Percentiles rank a stretch among this genome's conserved stretches.
These are phyloP conservation scores for Cheilosia soror DNA, from an alignment of 2,888 invertebrate genomes.

Conservation along the genomic window DNA sequence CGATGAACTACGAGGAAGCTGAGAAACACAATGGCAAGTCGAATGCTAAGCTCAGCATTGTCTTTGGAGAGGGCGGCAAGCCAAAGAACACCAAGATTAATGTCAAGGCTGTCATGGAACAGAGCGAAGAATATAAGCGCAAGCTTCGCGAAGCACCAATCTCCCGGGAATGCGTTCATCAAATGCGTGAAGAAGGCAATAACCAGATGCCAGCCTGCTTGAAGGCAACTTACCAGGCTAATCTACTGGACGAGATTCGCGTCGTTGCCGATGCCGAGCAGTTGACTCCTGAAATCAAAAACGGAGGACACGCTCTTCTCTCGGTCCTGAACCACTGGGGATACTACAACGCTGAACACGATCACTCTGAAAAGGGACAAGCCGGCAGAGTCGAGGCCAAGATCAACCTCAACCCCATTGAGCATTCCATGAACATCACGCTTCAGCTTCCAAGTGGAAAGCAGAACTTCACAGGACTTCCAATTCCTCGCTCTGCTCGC, in stretches of 20 bases:
- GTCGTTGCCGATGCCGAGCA: conserved; percentile 85
- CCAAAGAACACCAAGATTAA: conserved; percentile 81
- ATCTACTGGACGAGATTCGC: conserved; percentile 85
- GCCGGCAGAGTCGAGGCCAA: conserved; percentile 84
- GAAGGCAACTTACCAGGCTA: conserved; percentile 85
- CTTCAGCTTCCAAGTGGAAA: conserved; percentile 83
- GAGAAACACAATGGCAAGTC: conserved; percentile 85
- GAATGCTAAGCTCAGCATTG: conserved; percentile 84
- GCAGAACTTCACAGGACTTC: conserved; percentile 84
- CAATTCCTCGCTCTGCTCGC: conserved; percentile 82
- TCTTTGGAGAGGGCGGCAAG: conserved; percentile 84
- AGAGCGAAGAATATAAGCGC: conserved; percentile 85
- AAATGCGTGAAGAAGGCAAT: conserved; percentile 85
- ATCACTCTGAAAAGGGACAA: conserved; percentile 83
- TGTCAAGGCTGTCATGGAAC: conserved; percentile 84
- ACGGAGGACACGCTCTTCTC: conserved; percentile 84
- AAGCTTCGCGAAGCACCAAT: conserved; percentile 84
- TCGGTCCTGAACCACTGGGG: conserved; percentile 83
- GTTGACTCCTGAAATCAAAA: conserved; percentile 83
- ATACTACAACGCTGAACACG: conserved; percentile 85
- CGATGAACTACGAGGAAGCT: conserved; percentile 85
- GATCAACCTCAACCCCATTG: conserved; percentile 83
- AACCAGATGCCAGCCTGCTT: conserved; percentile 86
- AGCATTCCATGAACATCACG: conserved; percentile 84
- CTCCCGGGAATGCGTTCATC: conserved; percentile 83